Base-by-base conservation (phyloP, 2,888 invertebrate species). In the Rhingia rostrata region DNA sequence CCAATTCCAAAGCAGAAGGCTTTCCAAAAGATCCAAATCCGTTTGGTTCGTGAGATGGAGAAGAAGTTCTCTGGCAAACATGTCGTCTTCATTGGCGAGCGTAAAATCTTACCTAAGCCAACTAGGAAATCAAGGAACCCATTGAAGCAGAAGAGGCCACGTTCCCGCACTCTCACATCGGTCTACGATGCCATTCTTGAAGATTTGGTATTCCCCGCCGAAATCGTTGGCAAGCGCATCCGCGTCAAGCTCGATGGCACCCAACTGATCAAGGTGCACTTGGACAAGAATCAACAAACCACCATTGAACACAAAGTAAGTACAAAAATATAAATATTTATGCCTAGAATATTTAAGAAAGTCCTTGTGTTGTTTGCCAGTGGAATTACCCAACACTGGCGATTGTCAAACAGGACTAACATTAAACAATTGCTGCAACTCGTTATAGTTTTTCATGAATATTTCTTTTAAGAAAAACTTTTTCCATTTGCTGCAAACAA, bases 51-150 rank as follows among this genome's bases (percentile, higher is more conserved):
- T 89, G 99, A 99, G 92, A 93, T 99, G 90, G 99, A 99, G 92
- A 99, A 99, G 95, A 99, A 99, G 92, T 99, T 99, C 93, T 98
- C 98, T 89, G 99, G 99, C 86, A 98, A 98, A 92, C 98, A 99
- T 91, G 99, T 99, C 9, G 98, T 99, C 87, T 98, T 99, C 91
- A 95, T 99, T 89, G 99, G 99, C 49, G 97, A 99, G 93, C 95
- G 99, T 89, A 97, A 98, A 91, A 99, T 99, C 91, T 94, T 99
- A 88, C 98, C 98, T 86, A 99, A 99, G 92, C 99, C 99, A 69
- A 98, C 98, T 86, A 95, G 98, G 90, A 99, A 99, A 93, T 97
- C 97, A 0, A 96, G 95, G 87, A 94, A 94, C 72, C 94, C 94
- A 86, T 93, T 94, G 92, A 95, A 95, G 93, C 95, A 95, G 90